Conservation (phyloP, 1,140 invertebrate genomes). For the Drosophila orosa region DNA sequence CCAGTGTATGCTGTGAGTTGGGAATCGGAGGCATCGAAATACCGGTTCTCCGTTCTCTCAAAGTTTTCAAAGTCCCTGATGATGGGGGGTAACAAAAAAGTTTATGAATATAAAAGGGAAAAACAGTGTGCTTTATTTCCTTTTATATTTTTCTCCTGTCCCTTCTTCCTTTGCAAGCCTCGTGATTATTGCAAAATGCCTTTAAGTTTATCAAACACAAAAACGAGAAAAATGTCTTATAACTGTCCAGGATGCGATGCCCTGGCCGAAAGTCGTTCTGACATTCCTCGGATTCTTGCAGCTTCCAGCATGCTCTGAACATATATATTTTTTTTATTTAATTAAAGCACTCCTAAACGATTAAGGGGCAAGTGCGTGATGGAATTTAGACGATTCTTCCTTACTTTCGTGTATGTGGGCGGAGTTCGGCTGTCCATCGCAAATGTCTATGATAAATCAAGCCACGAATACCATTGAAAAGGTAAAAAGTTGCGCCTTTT, state of each 20-base stretch:
- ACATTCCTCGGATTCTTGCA: slow-evolving; percentile 30
- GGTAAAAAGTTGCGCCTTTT: slow-evolving; percentile 3
- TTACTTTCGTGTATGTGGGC: not conserved
- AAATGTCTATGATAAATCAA: slow-evolving; percentile 59
- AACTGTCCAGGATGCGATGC: slow-evolving; percentile 11
- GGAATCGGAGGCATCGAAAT: slow-evolving; percentile 28
- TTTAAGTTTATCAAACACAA: slow-evolving; percentile 45
- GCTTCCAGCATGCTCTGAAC: slow-evolving; percentile 14
- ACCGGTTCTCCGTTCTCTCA: slow-evolving; percentile 55
- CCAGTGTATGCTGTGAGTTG: not conserved
- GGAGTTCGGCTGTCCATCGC: slow-evolving; percentile 18
- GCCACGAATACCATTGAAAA: slow-evolving; percentile 9
- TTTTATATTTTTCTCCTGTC: slow-evolving; percentile 20
- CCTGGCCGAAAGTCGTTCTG: slow-evolving; percentile 26
- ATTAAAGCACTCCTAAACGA: slow-evolving; percentile 52
- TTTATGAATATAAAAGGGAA: slow-evolving; percentile 44
- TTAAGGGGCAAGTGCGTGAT: slow-evolving; percentile 38
- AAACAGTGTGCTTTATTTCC: slow-evolving; percentile 23
- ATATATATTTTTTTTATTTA: slow-evolving; percentile 56
- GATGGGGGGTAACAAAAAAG: slow-evolving; percentile 49
- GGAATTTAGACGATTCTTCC: slow-evolving; percentile 26
- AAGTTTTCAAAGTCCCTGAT: slow-evolving; percentile 45
- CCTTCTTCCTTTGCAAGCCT: not conserved
- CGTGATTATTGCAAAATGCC: slow-evolving; percentile 54
- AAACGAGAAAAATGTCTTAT: slow-evolving; percentile 33